Evolutionary conservation across 2,797 vertebrate genomes (phyloP), one percentile per base, ranked within the genome.

Genomic region (Leuciscus waleckii): DNA sequence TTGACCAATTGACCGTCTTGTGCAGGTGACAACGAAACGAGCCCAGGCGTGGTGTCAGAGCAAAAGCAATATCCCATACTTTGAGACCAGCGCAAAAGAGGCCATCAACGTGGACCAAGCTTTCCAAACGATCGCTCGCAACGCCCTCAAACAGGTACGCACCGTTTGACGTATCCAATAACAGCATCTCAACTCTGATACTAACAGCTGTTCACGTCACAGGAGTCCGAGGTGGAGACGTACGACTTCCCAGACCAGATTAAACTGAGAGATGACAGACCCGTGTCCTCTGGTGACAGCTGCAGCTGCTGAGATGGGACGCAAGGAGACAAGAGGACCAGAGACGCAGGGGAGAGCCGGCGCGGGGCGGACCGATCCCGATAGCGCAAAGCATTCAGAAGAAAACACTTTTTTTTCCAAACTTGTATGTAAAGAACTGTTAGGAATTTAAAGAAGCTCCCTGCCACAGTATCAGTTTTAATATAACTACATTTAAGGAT

Each of bases 41-140:
- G 91, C 90, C 16, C 90, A 91, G 76, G 90, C 90, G 0, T 93
- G 92, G 92, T 93, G 91, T 86, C 90, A 90, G 81, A 92, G 91
- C 84, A 93, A 92, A 89, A 92, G 82, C 83, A 91, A 84, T 75
- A 91, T 92, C 41, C 91, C 92, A 0, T 92, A 93, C 82, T 93
- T 91, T 56, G 92, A 93, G 86, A 93, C 92, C 39, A 93, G 91
- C 8, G 92, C 92, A 74, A 92, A 92, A 80, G 92, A 92, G 82
- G 92, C 92, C 49, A 92, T 92, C 83, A 92, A 92, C 37, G 92
- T 92, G 58, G 91, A 92, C 76, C 92, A 92, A 74, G 92, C 91
- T 32, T 92, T 92, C 89, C 91, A 92, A 87, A 92, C 91, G 73
- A 92, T 92, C 51, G 92, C 92, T 19, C 83, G 88, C 21, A 93